Evolutionary conservation across 2,113 vertebrate species (phyloP).

Genomic region (Limnothrissa miodon): DNA sequence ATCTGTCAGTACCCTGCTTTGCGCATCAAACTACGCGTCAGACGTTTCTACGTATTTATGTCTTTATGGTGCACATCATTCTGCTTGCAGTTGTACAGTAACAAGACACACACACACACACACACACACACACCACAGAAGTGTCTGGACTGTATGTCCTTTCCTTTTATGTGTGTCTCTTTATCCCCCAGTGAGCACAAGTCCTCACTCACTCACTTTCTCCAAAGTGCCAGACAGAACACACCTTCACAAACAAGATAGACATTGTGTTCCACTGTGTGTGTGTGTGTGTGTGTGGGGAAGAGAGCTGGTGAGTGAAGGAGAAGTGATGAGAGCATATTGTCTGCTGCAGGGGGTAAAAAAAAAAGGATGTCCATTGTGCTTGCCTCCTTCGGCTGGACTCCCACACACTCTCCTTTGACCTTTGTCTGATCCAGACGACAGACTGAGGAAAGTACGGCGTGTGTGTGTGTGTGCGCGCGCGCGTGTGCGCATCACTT

Average conservation of each 20-base stretch:
- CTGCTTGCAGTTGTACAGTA: not conserved
- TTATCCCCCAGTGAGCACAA: not conserved
- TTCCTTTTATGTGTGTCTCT: conserved; percentile 2
- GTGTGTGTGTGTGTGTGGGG: conserved; percentile 32
- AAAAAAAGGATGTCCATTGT: not conserved
- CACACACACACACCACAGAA: not conserved
- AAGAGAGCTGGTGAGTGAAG: conserved; percentile 9
- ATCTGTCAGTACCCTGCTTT: not conserved
- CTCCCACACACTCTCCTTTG: not conserved
- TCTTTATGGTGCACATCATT: too few relatives aligned
- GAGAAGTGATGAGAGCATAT: conserved; percentile 18
- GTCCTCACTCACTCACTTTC: not conserved
- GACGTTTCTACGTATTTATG: not conserved
- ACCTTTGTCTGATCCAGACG: not conserved
- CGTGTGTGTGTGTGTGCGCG: conserved; percentile 19
- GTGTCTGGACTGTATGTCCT: conserved; percentile 9
- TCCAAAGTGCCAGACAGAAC: conserved; percentile 13
- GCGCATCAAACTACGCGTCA: not conserved
- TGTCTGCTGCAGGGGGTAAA: conserved; percentile 17
- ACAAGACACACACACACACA: not conserved
- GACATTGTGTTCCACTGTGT: conserved; percentile 37
- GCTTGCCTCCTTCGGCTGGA: not conserved
- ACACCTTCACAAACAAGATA: conserved; percentile 31
- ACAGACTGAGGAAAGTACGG: not conserved
- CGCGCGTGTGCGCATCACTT: conserved; percentile 11